These are phyloP conservation scores for Chloropsis hardwickii DNA, from an alignment of 2,113 vertebrate species.

Conservation along the genomic window DNA sequence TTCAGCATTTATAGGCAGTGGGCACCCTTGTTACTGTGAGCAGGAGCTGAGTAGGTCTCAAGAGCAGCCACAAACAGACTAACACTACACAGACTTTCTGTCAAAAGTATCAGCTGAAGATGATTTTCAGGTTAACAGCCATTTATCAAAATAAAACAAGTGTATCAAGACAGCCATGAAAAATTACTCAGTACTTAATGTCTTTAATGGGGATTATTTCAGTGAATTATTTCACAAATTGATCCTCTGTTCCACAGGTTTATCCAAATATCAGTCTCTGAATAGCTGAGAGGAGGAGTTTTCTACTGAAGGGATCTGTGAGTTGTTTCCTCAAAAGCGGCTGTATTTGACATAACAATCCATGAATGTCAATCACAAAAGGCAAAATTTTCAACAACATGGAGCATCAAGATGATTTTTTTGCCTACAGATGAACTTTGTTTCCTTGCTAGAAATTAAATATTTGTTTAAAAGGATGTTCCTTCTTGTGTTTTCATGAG, in stretches of 20 bases:
- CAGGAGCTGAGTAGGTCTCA: not conserved
- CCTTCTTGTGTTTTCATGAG: not conserved
- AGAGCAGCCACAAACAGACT: not conserved
- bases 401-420: not conserved
- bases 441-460: not conserved
- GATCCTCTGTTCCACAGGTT: not conserved
- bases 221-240: not conserved
- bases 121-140: not conserved
- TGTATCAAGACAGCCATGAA: not conserved
- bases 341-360: not conserved
- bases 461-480: not conserved
- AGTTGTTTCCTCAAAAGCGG: not conserved
- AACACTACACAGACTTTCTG: not conserved
- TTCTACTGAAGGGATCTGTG: not conserved
- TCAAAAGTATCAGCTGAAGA: not conserved
- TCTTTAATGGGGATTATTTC: not conserved
- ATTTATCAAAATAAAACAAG: not conserved
- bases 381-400: not conserved
- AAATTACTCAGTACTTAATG: not conserved
- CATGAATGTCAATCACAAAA: not conserved
- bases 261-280: not conserved
- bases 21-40: not conserved
- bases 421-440: not conserved
- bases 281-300: not conserved
- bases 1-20: not conserved